Conservation (phyloP, 2,797 vertebrate genomes). For the Gorsachius magnificus region DNA sequence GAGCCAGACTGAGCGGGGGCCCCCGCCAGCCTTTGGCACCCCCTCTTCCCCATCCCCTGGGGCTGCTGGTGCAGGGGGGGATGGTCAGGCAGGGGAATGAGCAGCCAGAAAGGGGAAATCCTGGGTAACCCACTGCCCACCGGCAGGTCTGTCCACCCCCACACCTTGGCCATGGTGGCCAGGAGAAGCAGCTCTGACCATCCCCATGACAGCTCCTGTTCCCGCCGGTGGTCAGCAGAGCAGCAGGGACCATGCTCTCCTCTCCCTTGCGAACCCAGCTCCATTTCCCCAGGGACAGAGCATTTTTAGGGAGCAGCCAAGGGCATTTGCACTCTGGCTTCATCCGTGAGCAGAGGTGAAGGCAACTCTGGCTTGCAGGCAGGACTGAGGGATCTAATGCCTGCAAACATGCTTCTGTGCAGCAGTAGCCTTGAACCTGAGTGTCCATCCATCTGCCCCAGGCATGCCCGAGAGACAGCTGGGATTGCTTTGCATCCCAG, state of each 20-base stretch:
- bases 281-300: background rate
- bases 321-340: background rate
- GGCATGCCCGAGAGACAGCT: background rate
- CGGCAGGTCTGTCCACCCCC: background rate
- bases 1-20: background rate
- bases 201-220: background rate
- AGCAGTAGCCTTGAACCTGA: background rate
- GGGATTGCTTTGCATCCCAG: background rate
- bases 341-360: background rate
- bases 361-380: background rate
- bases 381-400: background rate
- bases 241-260: rapidly evolving
- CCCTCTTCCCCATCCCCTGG: background rate
- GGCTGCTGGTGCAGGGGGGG: rapidly evolving
- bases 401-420: background rate
- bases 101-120: background rate
- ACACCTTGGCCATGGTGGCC: background rate
- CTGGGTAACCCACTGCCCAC: background rate
- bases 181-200: background rate
- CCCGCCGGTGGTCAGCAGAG: background rate
- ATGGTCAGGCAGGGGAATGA: background rate
- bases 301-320: background rate
- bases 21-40: background rate
- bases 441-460: background rate
- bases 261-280: background rate